Conservation (phyloP, 2,113 vertebrate genomes). For the Diphyllodes magnificus region DNA sequence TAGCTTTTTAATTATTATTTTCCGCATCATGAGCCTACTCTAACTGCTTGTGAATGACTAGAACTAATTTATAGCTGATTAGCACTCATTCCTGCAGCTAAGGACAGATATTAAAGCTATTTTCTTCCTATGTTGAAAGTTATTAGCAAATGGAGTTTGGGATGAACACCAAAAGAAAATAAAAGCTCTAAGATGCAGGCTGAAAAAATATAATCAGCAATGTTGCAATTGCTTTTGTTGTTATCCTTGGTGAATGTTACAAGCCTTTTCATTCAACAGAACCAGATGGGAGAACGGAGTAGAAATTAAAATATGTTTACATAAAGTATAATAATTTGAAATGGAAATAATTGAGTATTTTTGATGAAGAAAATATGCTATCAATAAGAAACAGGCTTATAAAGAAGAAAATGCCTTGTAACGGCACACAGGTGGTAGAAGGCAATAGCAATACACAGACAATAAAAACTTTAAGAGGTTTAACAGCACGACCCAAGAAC, state of each 20-base stretch:
- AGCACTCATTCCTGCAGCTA: background rate
- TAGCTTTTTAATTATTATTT: background rate
- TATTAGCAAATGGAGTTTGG: conserved; percentile 35
- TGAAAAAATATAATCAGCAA: conserved; percentile 28
- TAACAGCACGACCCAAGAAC: background rate
- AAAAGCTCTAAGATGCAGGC: conserved; percentile 14
- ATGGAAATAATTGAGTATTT: background rate
- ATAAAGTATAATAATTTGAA: background rate
- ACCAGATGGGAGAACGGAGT: background rate
- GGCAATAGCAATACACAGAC: background rate
- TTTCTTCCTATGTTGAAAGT: conserved; percentile 8
- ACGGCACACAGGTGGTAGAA: background rate
- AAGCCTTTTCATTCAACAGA: conserved; percentile 18
- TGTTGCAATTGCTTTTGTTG: conserved; percentile 35
- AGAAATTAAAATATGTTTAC: conserved; percentile 47
- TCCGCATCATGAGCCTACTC: background rate
- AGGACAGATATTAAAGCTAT: background rate
- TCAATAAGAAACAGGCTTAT: background rate
- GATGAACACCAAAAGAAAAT: conserved; percentile 22
- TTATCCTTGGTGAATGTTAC: conserved; percentile 3
- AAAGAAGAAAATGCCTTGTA: background rate
- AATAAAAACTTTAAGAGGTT: background rate
- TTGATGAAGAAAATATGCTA: background rate
- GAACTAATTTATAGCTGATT: conserved; percentile 27
- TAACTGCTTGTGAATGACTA: conserved; percentile 5